A percentile compares a stretch with the other conserved stretches of the same genome.
Conservation (phyloP, 2,797 vertebrate species). For the Enteromius radiatus region DNA sequence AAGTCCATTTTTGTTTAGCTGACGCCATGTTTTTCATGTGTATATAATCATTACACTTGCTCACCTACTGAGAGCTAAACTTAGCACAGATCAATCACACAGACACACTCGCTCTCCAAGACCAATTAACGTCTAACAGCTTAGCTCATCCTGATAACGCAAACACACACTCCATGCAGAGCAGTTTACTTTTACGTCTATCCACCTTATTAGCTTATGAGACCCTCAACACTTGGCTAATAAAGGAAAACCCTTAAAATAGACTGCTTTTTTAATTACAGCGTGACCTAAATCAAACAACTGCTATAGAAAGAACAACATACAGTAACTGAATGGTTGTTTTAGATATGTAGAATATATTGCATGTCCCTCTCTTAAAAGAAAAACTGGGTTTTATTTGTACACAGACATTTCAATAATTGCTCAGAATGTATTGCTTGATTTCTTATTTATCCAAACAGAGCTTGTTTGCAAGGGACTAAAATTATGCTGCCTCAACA, state of each 20-base stretch:
- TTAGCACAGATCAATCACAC: constrained; percentile 50
- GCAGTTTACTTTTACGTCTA: constrained; percentile 36
- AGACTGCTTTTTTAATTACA: constrained; percentile 41
- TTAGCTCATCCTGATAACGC: constrained; percentile 44
- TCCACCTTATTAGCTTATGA: constrained; percentile 24
- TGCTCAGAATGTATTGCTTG: not conserved
- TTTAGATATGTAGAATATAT: constrained; percentile 1
- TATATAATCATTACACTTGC: constrained; percentile 44
- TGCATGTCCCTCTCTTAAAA: not conserved
- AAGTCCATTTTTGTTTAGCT: constrained; percentile 43
- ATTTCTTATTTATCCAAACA: not conserved
- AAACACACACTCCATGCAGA: constrained; percentile 27
- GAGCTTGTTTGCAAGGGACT: constrained; percentile 8
- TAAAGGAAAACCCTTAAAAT: constrained; percentile 31
- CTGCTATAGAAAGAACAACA: not conserved
- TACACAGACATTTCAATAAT: not conserved
- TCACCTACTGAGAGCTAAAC: constrained; percentile 42
- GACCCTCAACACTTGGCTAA: constrained; percentile 25
- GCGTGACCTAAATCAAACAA: constrained; percentile 27
- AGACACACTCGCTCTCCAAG: constrained; percentile 39
- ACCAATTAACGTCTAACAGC: constrained; percentile 51
- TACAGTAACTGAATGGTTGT: not conserved
- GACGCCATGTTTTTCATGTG: constrained; percentile 41
- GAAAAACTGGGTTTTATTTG: not conserved
- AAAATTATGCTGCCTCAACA: not conserved